These are phyloP conservation scores for Dryadula phaetusa DNA, from an alignment of 2,888 invertebrate genomes.

Conservation along the genomic window DNA sequence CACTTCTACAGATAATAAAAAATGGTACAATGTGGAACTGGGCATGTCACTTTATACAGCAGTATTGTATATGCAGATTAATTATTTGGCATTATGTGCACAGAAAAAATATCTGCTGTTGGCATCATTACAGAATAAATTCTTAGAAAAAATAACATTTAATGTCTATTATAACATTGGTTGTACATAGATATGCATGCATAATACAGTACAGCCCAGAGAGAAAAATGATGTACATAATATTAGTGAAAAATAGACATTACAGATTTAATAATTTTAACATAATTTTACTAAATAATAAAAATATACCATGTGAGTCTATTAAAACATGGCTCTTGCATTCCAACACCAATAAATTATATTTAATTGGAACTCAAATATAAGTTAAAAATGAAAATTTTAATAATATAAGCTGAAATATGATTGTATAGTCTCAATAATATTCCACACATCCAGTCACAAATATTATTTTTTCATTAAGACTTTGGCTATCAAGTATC, in stretches of 20 bases:
- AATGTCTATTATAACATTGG: not conserved
- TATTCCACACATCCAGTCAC: not conserved
- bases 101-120: slow-evolving; percentile 30
- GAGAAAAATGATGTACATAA: not conserved
- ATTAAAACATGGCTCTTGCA: not conserved
- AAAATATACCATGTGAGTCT: not conserved
- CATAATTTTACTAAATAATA: not conserved
- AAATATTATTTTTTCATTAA: not conserved
- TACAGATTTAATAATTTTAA: not conserved
- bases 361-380: not conserved
- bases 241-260: not conserved
- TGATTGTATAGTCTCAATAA: not conserved
- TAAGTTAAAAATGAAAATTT: not conserved
- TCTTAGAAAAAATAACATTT: not conserved
- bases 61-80: slow-evolving; percentile 18
- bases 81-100: slow-evolving; percentile 25
- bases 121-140: slow-evolving; percentile 18
- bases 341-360: slow-evolving; percentile 1
- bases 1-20: slow-evolving; percentile 53
- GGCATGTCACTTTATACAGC: not conserved
- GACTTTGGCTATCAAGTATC: not conserved
- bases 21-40: slow-evolving; percentile 49
- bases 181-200: slow-evolving; percentile 1
- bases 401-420: not conserved
- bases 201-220: not conserved